These are phyloP conservation scores for Cryptotis parvus DNA, from an alignment of 2,113 vertebrate species.

Conservation along the genomic window DNA sequence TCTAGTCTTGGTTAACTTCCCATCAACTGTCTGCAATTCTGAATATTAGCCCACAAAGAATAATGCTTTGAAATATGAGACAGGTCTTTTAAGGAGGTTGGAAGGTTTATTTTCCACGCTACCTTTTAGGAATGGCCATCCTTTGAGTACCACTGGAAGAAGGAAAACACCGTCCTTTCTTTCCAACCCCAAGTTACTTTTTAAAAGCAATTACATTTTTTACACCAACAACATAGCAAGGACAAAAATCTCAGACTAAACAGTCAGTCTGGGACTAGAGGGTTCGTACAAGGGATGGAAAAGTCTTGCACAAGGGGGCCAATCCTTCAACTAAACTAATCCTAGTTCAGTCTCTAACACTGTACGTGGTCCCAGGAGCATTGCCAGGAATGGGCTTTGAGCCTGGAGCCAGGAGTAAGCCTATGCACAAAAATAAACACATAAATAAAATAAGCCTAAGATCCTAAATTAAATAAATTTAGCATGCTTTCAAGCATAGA, in stretches of 20 bases:
- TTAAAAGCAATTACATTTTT: conserved; percentile 11
- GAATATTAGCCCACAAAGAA: not conserved
- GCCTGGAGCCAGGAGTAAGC: no score
- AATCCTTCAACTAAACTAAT: no score
- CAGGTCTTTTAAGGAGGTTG: conserved; percentile 27
- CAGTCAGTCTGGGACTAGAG: no score
- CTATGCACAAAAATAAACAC: no score
- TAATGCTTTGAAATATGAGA: not conserved
- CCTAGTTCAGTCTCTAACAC: no score
- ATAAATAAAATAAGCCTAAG: not conserved
- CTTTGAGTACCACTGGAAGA: not conserved
- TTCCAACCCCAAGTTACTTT: not conserved
- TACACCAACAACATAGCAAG: not conserved
- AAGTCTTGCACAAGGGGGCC: no score
- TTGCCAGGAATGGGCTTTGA: no score
- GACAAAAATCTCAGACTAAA: conserved; percentile 10
- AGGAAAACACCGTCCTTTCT: not conserved
- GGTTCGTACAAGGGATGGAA: no score
- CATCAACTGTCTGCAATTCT: not conserved
- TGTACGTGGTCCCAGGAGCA: no score
- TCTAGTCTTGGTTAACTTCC: not conserved
- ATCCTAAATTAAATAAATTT: conserved; percentile 3
- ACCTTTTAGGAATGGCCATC: not conserved
- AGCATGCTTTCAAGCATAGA: no score
- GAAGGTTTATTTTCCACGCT: not conserved